Base-by-base conservation (phyloP, 2,888 invertebrate genomes). In the Eristalis pertinax region DNA sequence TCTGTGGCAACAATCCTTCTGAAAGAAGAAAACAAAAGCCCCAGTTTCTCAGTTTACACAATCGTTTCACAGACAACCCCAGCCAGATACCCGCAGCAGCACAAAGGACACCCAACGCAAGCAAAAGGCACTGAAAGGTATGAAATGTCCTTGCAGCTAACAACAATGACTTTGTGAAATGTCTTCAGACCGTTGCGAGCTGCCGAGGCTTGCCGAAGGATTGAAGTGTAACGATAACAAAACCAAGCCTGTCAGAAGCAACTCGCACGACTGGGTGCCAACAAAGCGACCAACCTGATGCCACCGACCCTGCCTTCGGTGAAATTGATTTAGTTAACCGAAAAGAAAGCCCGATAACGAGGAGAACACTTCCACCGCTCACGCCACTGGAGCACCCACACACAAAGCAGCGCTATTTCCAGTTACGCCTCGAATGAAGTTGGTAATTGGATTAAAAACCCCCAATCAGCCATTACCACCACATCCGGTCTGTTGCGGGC, bases 241-340 rank as follows among this genome's bases (percentile, higher is more conserved):
- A 50, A 19, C n/a, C 50, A 19, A 19, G 19, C 19, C 50, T 50
- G 50, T 19, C 50, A 50, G 50, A 19, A 50, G 19, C 50, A 50
- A 50, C 50, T 50, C 50, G 50, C 50, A 50, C 8, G 50, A 50
- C 50, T 50, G n/a, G 50, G 10, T 19, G 19, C 19, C 50, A 8
- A 50, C 50, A 50, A 50, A 8, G 50, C 50, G 50, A n/a, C 50
- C 19, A 50, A 19, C 50, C 50, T 50, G 19, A n/a, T 2, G 19
- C 50, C 50, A 50, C 8, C 50, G 43, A 32, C 19, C 19, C 19
- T 22, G 35, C 10, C 65, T 22, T 38, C 38, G 38, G 65, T 19
- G 38, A 41, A 65, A 65, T 65, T 65, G 65, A 65, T 65, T 65
- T 38, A 65, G 65, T 65, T 65, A 65, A 65, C 65, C 38, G 65